A percentile compares a stretch with the other conserved stretches of the same genome.
phyloP scores from a whole-genome alignment of 2,797 vertebrate genomes.

The Heteromormyrus szaboi region DNA sequence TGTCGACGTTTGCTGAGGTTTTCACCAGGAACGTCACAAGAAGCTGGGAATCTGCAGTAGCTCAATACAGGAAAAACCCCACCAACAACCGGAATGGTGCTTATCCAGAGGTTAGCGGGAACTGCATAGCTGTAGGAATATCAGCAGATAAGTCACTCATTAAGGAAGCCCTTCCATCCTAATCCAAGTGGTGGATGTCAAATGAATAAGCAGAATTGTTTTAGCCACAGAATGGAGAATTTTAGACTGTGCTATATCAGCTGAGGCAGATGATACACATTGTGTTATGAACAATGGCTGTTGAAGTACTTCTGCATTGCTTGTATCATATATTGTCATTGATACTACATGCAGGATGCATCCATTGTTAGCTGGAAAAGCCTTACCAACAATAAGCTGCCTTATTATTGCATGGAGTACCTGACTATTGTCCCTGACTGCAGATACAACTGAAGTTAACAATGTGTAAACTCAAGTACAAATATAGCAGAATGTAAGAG shows the following conservation, averaged over 20 bases:
- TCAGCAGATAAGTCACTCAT: neutral
- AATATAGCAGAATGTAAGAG: neutral
- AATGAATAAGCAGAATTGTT: neutral
- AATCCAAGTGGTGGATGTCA: neutral
- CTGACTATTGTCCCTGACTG: neutral
- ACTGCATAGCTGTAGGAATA: neutral
- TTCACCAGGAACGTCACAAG: neutral
- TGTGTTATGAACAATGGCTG: neutral
- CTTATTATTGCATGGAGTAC: neutral
- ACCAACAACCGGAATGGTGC: neutral
- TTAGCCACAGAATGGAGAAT: neutral
- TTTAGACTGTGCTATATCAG: neutral
- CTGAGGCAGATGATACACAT: neutral
- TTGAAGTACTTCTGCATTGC: neutral
- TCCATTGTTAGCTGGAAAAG: neutral
- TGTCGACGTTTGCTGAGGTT: neutral
- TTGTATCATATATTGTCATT: neutral
- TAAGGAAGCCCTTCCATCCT: neutral
- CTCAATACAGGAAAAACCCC: neutral
- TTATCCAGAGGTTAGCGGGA: neutral
- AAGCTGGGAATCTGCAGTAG: neutral
- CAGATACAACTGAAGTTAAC: neutral
- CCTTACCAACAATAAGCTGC: neutral
- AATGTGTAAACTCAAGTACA: neutral
- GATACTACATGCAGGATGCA: neutral